A percentile compares a stretch with the other conserved stretches of the same genome.
Evolutionary conservation across 2,888 invertebrate genomes (phyloP).

Genomic region (Bimastos eiseni): DNA sequence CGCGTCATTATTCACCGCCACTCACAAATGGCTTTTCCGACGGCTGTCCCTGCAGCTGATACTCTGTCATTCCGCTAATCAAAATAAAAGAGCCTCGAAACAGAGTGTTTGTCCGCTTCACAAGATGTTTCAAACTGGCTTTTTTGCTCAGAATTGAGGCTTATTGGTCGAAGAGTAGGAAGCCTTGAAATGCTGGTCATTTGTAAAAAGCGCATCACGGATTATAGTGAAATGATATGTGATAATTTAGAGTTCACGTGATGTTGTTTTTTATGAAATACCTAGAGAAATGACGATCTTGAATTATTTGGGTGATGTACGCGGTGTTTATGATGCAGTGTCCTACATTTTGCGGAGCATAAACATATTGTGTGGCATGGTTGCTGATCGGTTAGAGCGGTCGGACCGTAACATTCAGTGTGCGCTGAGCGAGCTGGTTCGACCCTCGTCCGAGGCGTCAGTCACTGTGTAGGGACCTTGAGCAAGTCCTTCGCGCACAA

Average conservation of each 20-base stretch:
- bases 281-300: neutral
- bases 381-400: too few relatives aligned
- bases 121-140: neutral
- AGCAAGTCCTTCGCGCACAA: too few relatives aligned
- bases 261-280: neutral
- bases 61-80: conserved; percentile 6
- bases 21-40: neutral
- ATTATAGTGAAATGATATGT: neutral
- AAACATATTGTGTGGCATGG: too few relatives aligned
- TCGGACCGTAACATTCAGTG: too few relatives aligned
- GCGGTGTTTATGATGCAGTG: too few relatives aligned
- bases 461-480: too few relatives aligned
- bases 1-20: neutral
- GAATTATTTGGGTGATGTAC: neutral
- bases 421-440: too few relatives aligned
- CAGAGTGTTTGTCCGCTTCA: neutral
- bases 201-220: neutral
- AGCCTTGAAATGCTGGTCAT: neutral
- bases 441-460: too few relatives aligned
- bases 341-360: too few relatives aligned
- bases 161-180: neutral
- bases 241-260: neutral
- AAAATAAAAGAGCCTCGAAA: neutral
- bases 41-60: neutral
- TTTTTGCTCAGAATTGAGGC: neutral